phyloP scores from a whole-genome alignment of 2,113 vertebrate species.

The Rynchops niger region DNA sequence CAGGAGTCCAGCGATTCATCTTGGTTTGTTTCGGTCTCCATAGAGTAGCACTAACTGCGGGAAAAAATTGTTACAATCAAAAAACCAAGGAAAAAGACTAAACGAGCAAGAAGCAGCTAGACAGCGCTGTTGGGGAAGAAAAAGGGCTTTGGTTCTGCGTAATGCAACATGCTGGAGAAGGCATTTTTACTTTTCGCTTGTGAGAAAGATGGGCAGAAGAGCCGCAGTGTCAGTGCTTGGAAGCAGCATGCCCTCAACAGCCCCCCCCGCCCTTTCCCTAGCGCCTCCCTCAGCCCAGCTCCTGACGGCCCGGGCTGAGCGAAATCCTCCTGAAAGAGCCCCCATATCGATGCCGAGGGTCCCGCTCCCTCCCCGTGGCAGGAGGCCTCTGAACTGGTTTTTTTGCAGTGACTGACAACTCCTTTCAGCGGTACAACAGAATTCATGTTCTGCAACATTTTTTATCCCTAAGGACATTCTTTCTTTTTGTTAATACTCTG shows the following conservation, averaged over 20 bases:
- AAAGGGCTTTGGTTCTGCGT: background rate
- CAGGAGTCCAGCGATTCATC: background rate
- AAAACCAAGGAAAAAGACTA: background rate
- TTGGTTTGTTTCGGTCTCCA: background rate
- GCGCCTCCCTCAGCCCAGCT: background rate
- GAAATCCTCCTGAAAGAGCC: accelerated
- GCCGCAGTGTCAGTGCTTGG: background rate
- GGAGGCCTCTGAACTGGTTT: background rate
- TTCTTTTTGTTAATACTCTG: conserved; percentile 15
- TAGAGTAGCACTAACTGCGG: background rate
- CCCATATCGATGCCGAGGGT: accelerated
- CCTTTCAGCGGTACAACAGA: background rate
- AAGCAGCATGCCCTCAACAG: too few relatives aligned
- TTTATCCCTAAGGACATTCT: background rate
- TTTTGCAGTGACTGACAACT: background rate
- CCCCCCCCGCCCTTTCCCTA: background rate
- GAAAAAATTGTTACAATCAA: accelerated
- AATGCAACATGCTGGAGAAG: too few relatives aligned
- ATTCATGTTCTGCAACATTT: background rate
- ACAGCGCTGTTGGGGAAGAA: background rate
- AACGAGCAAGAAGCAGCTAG: background rate
- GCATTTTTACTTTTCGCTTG: background rate
- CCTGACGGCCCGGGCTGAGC: background rate
- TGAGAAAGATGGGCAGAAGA: background rate
- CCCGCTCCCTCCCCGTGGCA: accelerated